Evolutionary conservation across 2,888 invertebrate species (phyloP).

Genomic region (Lasioglossum calceatum): DNA sequence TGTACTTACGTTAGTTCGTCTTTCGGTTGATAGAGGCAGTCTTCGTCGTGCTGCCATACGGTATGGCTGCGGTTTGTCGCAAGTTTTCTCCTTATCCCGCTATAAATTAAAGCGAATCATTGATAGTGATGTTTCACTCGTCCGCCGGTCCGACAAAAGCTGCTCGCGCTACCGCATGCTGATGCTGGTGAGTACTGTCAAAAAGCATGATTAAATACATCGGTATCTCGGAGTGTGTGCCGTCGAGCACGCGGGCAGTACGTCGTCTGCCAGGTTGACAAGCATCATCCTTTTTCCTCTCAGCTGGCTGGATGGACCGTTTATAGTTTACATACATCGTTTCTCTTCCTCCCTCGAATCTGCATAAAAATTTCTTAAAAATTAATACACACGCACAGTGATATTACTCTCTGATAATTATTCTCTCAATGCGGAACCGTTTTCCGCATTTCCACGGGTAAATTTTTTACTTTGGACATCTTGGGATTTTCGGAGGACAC

Average conservation of each 20-base stretch:
- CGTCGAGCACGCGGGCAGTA: slow-evolving; percentile 73
- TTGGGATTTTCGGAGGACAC: slow-evolving; percentile 41
- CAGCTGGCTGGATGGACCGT: slow-evolving; percentile 55
- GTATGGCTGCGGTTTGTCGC: slow-evolving; percentile 77
- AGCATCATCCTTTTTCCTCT: slow-evolving; percentile 64
- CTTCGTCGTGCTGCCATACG: slow-evolving; percentile 79
- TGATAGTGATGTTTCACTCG: slow-evolving; percentile 64
- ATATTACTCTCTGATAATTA: background rate
- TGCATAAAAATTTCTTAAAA: background rate
- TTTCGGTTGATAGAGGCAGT: slow-evolving; percentile 80
- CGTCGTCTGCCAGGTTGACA: slow-evolving; percentile 79
- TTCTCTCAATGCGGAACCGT: background rate
- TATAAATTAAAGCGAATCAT: slow-evolving; percentile 69
- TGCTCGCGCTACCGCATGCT: slow-evolving; percentile 38
- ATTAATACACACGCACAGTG: background rate
- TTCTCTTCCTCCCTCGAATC: background rate
- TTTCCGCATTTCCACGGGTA: slow-evolving; percentile 1
- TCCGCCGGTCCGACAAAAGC: slow-evolving; percentile 37
- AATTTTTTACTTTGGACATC: slow-evolving; percentile 51
- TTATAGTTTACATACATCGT: background rate
- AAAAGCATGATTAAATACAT: slow-evolving; percentile 20
- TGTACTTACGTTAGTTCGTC: slow-evolving; percentile 78
- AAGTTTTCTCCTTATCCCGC: slow-evolving; percentile 71
- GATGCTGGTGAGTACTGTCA: slow-evolving; percentile 62
- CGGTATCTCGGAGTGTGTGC: background rate